These are phyloP conservation scores for Cricetomys ansorgei DNA, from an alignment of 2,113 vertebrate genomes.

Conservation along the genomic window DNA sequence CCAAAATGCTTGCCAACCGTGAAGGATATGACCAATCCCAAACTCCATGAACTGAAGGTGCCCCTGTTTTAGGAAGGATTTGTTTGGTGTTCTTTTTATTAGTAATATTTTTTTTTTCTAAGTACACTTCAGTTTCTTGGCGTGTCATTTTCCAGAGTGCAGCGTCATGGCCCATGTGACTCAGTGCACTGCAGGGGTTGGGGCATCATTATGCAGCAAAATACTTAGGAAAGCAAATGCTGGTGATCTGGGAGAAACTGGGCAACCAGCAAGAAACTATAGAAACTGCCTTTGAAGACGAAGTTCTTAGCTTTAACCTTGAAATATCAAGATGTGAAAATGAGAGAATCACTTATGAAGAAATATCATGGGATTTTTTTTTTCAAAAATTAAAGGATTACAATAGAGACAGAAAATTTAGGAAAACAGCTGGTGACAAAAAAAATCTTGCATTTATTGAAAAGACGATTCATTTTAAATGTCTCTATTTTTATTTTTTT, in stretches of 20 bases:
- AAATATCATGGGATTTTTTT: neutral
- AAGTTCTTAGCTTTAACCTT: neutral
- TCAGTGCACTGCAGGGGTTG: neutral
- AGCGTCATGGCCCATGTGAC: neutral
- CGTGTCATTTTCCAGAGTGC: neutral
- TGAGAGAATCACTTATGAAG: neutral
- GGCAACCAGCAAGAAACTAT: neutral
- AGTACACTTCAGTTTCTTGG: neutral
- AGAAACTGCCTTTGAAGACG: neutral
- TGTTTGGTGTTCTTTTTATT: neutral
- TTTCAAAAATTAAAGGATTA: constrained; percentile 1
- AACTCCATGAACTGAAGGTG: neutral
- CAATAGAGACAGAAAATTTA: neutral
- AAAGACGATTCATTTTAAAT: constrained; percentile 44
- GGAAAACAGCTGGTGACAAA: neutral
- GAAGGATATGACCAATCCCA: neutral
- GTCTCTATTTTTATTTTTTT: too few species aligned
- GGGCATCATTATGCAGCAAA: neutral
- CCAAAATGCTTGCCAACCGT: neutral
- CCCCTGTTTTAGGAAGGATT: neutral
- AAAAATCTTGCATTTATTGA: neutral
- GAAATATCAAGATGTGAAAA: constrained; percentile 23
- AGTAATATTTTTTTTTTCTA: neutral
- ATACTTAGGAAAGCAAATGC: neutral
- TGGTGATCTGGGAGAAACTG: neutral